These are phyloP conservation scores for Poeciliopsis occidentalis DNA, from an alignment of 2,113 vertebrate species.

Conservation along the genomic window DNA sequence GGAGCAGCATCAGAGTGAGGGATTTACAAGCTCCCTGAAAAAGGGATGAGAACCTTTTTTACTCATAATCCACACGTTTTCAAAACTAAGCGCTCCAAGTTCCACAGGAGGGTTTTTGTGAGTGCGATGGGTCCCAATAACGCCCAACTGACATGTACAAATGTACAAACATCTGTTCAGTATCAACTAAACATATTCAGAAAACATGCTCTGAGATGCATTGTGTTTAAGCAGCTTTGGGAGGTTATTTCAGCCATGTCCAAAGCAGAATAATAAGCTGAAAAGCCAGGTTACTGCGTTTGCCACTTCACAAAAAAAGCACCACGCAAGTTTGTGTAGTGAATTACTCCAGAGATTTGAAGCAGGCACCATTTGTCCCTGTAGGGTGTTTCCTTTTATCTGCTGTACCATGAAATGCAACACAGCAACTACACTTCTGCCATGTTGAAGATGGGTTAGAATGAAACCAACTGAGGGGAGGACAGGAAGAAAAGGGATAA, in stretches of 20 bases:
- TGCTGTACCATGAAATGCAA: slow-evolving; percentile 18
- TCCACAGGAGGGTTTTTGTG: slow-evolving; percentile 7
- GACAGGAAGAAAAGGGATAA: slow-evolving; percentile 12
- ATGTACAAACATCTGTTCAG: slow-evolving; percentile 23
- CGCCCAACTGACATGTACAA: slow-evolving; percentile 18
- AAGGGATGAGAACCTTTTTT: slow-evolving; percentile 36
- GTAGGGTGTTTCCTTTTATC: slow-evolving; percentile 40
- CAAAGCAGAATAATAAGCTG: slow-evolving; percentile 20
- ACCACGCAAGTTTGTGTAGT: slow-evolving; percentile 21
- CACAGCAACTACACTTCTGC: slow-evolving; percentile 27
- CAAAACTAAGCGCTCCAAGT: slow-evolving; percentile 2
- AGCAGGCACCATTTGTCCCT: slow-evolving; percentile 27
- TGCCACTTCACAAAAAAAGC: slow-evolving; percentile 43
- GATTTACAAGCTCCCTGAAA: slow-evolving; percentile 40
- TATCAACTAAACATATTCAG: slow-evolving; percentile 17
- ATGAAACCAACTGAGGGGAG: not conserved
- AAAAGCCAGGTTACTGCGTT: slow-evolving; percentile 22
- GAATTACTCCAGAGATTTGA: slow-evolving; percentile 28
- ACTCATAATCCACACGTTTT: slow-evolving; percentile 23
- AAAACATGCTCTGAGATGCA: not conserved
- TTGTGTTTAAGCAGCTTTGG: slow-evolving; percentile 7
- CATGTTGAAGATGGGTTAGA: slow-evolving; percentile 1
- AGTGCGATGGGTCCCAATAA: slow-evolving; percentile 26
- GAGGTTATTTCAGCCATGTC: slow-evolving; percentile 9
- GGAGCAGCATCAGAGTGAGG: slow-evolving; percentile 22